A percentile compares a stretch with the other conserved stretches of the same genome.
phyloP scores from a whole-genome alignment of 2,888 invertebrate genomes.

The Coremacera marginata region DNA sequence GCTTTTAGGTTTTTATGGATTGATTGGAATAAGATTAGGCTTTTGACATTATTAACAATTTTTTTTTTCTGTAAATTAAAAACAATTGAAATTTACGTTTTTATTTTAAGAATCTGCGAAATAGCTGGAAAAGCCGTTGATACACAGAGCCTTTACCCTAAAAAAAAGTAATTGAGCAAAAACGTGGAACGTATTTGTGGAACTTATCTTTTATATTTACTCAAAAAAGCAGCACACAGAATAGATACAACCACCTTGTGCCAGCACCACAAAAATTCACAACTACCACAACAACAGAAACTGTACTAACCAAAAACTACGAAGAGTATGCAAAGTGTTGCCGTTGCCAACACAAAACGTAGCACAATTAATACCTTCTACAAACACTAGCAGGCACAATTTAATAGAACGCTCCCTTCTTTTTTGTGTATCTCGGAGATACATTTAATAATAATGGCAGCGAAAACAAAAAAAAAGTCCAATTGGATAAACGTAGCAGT shows the following conservation, averaged over 20 bases:
- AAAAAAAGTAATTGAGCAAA: neutral
- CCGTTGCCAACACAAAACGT: neutral
- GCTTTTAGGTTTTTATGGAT: too few species aligned
- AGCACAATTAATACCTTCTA: neutral
- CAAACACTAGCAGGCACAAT: neutral
- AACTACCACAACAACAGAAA: slow-evolving; percentile 12
- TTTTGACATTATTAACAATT: too few species aligned
- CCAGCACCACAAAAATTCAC: neutral
- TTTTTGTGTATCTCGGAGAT: slow-evolving; percentile 27
- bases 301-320: slow-evolving; percentile 5
- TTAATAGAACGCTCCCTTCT: neutral
- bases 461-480: slow-evolving; percentile 13
- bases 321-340: slow-evolving; percentile 25
- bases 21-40: too few species aligned
- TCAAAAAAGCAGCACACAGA: neutral
- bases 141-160: too few species aligned
- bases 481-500: slow-evolving; percentile 18
- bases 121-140: too few species aligned
- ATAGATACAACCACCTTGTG: slow-evolving; percentile 42
- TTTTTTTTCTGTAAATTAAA: too few species aligned
- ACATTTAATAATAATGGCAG: neutral
- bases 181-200: neutral
- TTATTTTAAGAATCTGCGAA: too few species aligned
- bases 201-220: neutral
- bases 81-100: too few species aligned